Evolutionary conservation across 2,888 invertebrate species (phyloP).

Genomic region (Papilio gigon): DNA sequence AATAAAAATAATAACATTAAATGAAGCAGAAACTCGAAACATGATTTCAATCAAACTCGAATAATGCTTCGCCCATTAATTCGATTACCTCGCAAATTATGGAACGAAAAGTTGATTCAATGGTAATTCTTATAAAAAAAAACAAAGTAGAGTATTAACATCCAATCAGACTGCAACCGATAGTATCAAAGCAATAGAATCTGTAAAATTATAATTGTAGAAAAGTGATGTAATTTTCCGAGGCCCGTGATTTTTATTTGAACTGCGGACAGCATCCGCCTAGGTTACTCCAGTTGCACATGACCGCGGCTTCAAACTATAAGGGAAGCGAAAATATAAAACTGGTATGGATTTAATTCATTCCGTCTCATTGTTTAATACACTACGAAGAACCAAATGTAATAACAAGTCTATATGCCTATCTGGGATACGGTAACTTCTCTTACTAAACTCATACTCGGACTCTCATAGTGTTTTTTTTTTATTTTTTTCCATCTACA

Average conservation of each 20-base stretch:
- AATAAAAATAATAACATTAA: not conserved
- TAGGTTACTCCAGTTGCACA: conserved; percentile 33
- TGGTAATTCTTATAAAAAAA: conserved; percentile 2
- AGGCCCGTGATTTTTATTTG: conserved; percentile 58
- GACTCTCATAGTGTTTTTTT: no score
- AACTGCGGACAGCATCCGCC: conserved; percentile 65
- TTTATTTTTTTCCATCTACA: no score
- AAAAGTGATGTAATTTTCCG: conserved; percentile 48
- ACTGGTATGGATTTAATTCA: not conserved
- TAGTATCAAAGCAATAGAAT: conserved; percentile 45
- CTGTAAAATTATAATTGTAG: conserved; percentile 44
- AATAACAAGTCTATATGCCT: not conserved
- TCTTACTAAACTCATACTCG: no score
- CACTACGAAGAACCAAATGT: not conserved
- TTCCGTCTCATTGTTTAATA: not conserved
- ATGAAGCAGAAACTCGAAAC: not conserved
- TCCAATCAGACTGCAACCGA: conserved; percentile 29
- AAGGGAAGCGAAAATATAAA: not conserved
- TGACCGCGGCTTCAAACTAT: not conserved
- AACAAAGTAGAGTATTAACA: conserved; percentile 1
- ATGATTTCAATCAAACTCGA: not conserved
- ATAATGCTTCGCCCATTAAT: not conserved
- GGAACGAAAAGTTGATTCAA: conserved; percentile 3
- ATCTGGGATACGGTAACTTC: no score
- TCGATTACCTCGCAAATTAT: not conserved